Percentiles rank a stretch among this genome's conserved stretches.
phyloP scores from a whole-genome alignment of 2,888 invertebrate genomes.

The Acanthosepion lycidas region DNA sequence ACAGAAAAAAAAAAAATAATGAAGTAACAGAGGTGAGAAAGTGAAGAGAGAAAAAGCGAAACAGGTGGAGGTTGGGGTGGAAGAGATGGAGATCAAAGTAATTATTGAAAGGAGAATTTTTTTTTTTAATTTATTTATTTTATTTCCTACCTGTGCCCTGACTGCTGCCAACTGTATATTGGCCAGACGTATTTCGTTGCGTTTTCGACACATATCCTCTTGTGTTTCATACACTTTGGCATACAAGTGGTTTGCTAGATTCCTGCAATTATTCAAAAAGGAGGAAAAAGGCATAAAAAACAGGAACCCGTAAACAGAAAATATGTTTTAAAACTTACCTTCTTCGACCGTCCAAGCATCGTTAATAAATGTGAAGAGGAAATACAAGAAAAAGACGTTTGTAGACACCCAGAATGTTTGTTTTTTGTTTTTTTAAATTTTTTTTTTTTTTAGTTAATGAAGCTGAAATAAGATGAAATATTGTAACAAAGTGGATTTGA shows the following conservation, averaged over 20 bases:
- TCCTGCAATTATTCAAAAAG: slow-evolving; percentile 63
- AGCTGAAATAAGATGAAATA: background rate
- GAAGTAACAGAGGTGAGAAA: no score
- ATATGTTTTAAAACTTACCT: slow-evolving; percentile 35
- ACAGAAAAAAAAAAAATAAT: no score
- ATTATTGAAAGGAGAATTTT: background rate
- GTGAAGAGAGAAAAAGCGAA: background rate
- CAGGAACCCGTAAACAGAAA: background rate
- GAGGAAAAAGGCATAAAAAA: slow-evolving; percentile 41
- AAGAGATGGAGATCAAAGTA: background rate
- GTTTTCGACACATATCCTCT: slow-evolving; percentile 94
- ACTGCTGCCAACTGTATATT: slow-evolving; percentile 92
- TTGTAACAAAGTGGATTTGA: background rate
- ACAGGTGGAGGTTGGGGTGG: background rate
- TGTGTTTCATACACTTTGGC: slow-evolving; percentile 96
- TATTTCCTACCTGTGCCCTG: slow-evolving; percentile 87
- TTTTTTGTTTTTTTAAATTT: background rate
- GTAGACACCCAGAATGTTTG: no score
- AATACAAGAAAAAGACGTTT: background rate
- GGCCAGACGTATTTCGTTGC: slow-evolving; percentile 92
- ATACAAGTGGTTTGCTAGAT: slow-evolving; percentile 79
- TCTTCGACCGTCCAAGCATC: slow-evolving; percentile 45
- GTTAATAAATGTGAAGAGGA: background rate
- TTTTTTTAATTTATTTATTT: background rate
- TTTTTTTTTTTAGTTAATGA: background rate